Evolutionary conservation across 2,888 invertebrate genomes (phyloP), one percentile per base, ranked within the genome.

Genomic region (Metacarcinus magister): DNA sequence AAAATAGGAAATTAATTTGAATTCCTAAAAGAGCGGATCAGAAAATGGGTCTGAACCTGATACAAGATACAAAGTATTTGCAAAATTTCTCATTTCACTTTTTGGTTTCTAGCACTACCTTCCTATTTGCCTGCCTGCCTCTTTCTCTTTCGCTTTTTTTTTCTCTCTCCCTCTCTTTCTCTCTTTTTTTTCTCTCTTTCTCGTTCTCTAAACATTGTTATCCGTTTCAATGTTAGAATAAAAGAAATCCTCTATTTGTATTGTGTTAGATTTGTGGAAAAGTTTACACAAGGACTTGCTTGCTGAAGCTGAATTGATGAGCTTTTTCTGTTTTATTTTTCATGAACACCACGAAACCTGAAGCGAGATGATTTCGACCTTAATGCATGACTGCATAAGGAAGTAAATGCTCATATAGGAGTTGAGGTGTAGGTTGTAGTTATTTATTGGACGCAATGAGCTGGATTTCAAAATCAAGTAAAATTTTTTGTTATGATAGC

Each of bases 1-100:
- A 67, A n/a, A 67, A 67, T n/a, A n/a, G 67, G 67, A 67, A 67
- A n/a, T 67, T 67, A 67, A 67, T 67, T 67, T 67, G 67, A 43
- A 39, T 90, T 90, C 44, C 90, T 39, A 90, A 67, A n/a, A 67
- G 67, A 67, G 67, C 67, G 7, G n/a, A 67, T 67, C 19, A 67
- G 67, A 67, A 54, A 54, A 54, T 54, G 54, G 8, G 54, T 16
- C 54, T 54, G 54, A 13, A 54, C 54, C n/a, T 3, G 23, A 87
- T 8, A 87, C 23, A 19, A 32, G 23, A 87, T 8, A 87, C 23
- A 19, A 32, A 23, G 28, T 5, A 43, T 39, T 90, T 5, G 39
- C 43, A 19, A 90, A 39, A 43, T 92, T 44, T 7, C 67, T n/a
- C n/a, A 67, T 67, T 67, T n/a, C 60, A 67, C 32, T 48, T n/a